Conservation (phyloP, 1,140 invertebrate species). For the Drosophila athabasca region DNA sequence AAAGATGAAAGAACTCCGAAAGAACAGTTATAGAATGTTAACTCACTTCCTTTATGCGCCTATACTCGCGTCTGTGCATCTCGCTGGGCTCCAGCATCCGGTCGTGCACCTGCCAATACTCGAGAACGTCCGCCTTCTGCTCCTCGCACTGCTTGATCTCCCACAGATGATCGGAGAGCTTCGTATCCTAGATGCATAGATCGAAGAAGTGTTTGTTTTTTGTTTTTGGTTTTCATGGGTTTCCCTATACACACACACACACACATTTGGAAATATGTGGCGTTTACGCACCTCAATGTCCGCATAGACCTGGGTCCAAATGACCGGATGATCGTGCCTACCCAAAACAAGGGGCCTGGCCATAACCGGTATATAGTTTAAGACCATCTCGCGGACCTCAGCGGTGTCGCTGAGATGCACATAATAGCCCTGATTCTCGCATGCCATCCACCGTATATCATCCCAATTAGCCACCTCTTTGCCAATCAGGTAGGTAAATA, state of each 20-base stretch:
- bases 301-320: conserved; percentile 97
- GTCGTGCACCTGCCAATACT: conserved; percentile 62
- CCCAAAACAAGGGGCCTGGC: conserved; percentile 93
- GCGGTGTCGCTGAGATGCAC: conserved; percentile 96
- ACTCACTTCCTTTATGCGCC: conserved; percentile 67
- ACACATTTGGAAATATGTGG: too few species aligned
- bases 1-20: too few species aligned
- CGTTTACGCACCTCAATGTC: conserved; percentile 89
- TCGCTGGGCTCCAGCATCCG: conserved; percentile 69
- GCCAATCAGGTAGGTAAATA: conserved; percentile 99
- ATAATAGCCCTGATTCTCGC: conserved; percentile 96
- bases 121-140: conserved; percentile 86
- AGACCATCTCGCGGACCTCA: conserved; percentile 96
- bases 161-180: conserved; percentile 95
- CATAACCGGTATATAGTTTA: conserved; percentile 96
- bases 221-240: conserved; percentile 19
- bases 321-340: conserved; percentile 90
- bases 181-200: conserved; percentile 87
- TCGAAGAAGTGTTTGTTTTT: conserved; percentile 29
- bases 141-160: conserved; percentile 90
- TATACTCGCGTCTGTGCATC: conserved; percentile 60
- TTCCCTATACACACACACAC: too few species aligned
- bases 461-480: conserved; percentile 92
- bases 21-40: too few species aligned
- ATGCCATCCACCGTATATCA: conserved; percentile 98